Percentiles rank a stretch among this genome's conserved stretches.
These are phyloP conservation scores for Seriola rivoliana DNA, from an alignment of 2,113 vertebrate species.

Conservation along the genomic window DNA sequence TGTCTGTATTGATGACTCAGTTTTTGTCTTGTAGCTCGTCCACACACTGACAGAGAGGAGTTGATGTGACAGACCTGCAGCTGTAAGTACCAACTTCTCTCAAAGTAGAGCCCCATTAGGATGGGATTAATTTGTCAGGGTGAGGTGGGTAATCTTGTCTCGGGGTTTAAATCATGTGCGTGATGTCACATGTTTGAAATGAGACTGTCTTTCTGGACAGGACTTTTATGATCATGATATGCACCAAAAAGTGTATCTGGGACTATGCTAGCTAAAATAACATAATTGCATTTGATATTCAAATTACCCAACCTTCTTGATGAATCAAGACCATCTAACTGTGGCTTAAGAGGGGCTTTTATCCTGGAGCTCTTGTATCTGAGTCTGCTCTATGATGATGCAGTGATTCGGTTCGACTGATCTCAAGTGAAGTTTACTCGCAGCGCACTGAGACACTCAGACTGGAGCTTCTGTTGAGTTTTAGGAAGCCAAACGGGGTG, in stretches of 20 bases:
- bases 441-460: constrained; percentile 78
- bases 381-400: constrained; percentile 73
- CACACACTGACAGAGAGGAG: background rate
- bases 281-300: background rate
- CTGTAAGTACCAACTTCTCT: background rate
- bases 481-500: background rate
- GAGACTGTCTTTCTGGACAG: background rate
- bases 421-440: constrained; percentile 70
- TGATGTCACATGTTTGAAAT: background rate
- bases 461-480: background rate
- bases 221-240: background rate
- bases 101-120: background rate
- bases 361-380: background rate
- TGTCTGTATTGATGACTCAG: background rate
- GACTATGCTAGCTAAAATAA: background rate
- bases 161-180: background rate
- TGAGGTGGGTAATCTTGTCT: background rate
- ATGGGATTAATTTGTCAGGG: background rate
- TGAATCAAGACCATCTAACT: background rate
- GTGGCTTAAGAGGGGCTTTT: background rate
- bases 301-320: background rate
- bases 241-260: background rate
- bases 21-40: background rate
- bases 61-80: rapidly evolving
- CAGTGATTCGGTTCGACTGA: constrained; percentile 73